Evolutionary conservation across 1,140 invertebrate genomes (phyloP).

Genomic region (Plodia interpunctella): DNA sequence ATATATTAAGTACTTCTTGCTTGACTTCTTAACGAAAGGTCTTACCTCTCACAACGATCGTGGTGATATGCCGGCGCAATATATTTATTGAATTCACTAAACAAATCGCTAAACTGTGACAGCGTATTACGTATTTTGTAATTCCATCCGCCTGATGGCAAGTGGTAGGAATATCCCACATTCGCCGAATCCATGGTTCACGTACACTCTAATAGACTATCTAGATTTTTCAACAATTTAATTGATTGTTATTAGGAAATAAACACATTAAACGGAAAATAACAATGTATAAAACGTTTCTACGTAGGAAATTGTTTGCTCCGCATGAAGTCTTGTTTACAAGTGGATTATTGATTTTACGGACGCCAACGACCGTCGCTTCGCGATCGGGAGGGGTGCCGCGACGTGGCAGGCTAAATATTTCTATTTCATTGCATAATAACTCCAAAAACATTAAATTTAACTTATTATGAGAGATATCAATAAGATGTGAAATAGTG

Average conservation of each 20-base stretch:
- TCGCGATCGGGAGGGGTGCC: neutral
- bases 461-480: too few relatives aligned
- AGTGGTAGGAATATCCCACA: constrained; percentile 90
- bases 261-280: constrained; percentile 43
- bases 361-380: constrained; percentile 15
- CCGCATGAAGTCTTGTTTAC: constrained; percentile 66
- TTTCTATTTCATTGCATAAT: neutral
- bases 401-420: constrained; percentile 34
- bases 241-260: constrained; percentile 27
- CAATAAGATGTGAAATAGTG: neutral
- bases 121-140: constrained; percentile 86
- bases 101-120: constrained; percentile 94
- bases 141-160: constrained; percentile 88
- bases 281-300: constrained; percentile 31
- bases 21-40: neutral
- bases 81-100: constrained; percentile 97
- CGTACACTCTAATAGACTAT: neutral
- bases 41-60: constrained; percentile 94
- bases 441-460: too few relatives aligned
- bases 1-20: too few relatives aligned
- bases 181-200: constrained; percentile 77
- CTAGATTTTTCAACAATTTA: constrained; percentile 28
- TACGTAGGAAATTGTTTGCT: constrained; percentile 44
- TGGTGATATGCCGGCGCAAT: constrained; percentile 97
- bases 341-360: constrained; percentile 72